phyloP scores from a whole-genome alignment of 1,140 invertebrate species.

The Sarcophaga peregrina region DNA sequence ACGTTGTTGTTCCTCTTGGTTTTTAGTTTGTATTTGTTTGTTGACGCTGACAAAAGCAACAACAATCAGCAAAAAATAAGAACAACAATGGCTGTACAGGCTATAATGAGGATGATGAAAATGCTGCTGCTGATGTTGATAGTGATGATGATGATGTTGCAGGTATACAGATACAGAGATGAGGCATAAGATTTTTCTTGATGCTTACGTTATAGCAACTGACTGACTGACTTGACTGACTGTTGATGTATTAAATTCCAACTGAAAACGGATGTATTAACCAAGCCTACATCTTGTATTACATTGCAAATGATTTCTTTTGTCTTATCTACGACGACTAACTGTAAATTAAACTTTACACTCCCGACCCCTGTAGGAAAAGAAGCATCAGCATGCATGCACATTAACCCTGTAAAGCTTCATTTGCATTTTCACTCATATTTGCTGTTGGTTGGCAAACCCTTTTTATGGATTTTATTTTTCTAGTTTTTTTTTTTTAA shows the following conservation, averaged over 20 bases:
- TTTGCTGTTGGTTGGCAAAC: too few species aligned
- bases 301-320: constrained; percentile 30
- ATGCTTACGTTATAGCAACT: too few species aligned
- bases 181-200: neutral
- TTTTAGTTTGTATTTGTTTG: neutral
- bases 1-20: neutral
- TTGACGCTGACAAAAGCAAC: neutral
- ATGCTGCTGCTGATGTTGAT: neutral
- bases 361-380: too few species aligned
- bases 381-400: too few species aligned
- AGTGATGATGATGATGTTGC: neutral
- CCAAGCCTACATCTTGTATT: constrained; percentile 29
- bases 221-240: neutral
- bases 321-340: neutral
- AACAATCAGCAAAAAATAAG: too few species aligned
- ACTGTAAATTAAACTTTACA: too few species aligned
- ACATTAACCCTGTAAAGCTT: too few species aligned
- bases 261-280: constrained; percentile 30
- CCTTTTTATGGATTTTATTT: too few species aligned
- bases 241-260: constrained; percentile 27
- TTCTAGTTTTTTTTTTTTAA: too few species aligned
- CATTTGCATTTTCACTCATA: too few species aligned
- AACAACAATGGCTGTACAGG: too few species aligned
- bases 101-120: too few species aligned
- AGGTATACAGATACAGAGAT: neutral